A percentile compares a stretch with the other conserved stretches of the same genome.
These are phyloP conservation scores for Pteronotus mesoamericanus DNA, from an alignment of 2,797 vertebrate species.

Conservation along the genomic window DNA sequence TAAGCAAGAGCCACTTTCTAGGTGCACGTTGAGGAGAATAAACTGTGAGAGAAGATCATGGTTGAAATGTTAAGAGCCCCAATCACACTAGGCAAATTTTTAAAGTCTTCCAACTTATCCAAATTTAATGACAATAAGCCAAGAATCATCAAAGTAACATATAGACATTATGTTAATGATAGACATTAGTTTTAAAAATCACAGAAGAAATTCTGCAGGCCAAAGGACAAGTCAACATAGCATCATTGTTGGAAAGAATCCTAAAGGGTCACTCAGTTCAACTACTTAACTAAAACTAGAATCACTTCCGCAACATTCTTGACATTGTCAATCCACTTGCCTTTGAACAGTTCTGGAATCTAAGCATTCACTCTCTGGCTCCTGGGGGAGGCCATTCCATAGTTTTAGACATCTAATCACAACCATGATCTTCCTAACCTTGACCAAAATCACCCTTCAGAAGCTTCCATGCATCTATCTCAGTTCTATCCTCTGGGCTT, in stretches of 20 bases:
- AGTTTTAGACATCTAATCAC: neutral
- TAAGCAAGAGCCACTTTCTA: neutral
- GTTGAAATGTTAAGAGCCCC: neutral
- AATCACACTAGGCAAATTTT: neutral
- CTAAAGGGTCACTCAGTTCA: neutral
- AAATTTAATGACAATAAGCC: neutral
- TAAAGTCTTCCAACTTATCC: neutral
- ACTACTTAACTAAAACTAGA: neutral
- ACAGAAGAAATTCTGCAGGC: neutral
- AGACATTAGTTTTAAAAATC: slow-evolving; percentile 27
- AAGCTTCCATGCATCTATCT: neutral
- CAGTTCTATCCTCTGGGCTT: neutral
- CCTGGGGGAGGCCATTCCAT: neutral
- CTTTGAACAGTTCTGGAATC: neutral
- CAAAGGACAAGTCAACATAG: neutral
- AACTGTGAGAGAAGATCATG: neutral
- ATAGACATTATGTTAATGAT: neutral
- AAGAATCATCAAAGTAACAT: neutral
- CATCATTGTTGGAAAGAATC: neutral
- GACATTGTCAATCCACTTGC: neutral
- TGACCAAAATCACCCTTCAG: neutral
- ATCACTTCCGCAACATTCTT: neutral
- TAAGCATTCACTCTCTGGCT: neutral
- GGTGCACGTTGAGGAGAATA: neutral
- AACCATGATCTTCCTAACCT: neutral